These are phyloP conservation scores for Ophioninae sp. DNA, from an alignment of 2,888 invertebrate genomes.

Conservation along the genomic window DNA sequence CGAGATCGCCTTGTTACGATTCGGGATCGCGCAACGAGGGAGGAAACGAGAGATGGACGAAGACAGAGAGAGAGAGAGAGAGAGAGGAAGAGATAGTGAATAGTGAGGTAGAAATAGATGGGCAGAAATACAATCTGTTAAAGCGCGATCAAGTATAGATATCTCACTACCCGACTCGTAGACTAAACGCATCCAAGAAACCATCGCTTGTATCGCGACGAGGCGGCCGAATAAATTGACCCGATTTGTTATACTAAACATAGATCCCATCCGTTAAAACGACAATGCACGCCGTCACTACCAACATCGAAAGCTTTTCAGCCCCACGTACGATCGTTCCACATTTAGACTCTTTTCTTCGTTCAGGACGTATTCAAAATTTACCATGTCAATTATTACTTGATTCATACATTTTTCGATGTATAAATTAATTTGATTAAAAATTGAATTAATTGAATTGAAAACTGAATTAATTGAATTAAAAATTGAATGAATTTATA, in stretches of 20 bases:
- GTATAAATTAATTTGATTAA: no score
- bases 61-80: slow-evolving; percentile 11
- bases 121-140: slow-evolving; percentile 29
- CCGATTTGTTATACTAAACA: slow-evolving; percentile 62
- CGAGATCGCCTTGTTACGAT: slow-evolving; percentile 56
- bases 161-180: slow-evolving; percentile 44
- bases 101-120: neutral
- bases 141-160: slow-evolving; percentile 50
- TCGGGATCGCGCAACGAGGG: slow-evolving; percentile 36
- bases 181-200: slow-evolving; percentile 56
- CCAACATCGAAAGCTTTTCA: slow-evolving; percentile 34
- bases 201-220: slow-evolving; percentile 49
- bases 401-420: no score
- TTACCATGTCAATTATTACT: no score
- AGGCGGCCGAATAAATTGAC: slow-evolving; percentile 60
- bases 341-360: neutral
- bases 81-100: neutral
- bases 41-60: slow-evolving; percentile 3
- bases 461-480: no score
- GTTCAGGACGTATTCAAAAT: neutral
- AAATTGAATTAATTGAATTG: no score
- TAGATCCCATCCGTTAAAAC: slow-evolving; percentile 52
- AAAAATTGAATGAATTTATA: no score
- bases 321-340: slow-evolving; percentile 9
- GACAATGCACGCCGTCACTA: slow-evolving; percentile 9